Evolutionary conservation across 2,797 vertebrate species (phyloP).

Genomic region (Aeoliscus strigatus): DNA sequence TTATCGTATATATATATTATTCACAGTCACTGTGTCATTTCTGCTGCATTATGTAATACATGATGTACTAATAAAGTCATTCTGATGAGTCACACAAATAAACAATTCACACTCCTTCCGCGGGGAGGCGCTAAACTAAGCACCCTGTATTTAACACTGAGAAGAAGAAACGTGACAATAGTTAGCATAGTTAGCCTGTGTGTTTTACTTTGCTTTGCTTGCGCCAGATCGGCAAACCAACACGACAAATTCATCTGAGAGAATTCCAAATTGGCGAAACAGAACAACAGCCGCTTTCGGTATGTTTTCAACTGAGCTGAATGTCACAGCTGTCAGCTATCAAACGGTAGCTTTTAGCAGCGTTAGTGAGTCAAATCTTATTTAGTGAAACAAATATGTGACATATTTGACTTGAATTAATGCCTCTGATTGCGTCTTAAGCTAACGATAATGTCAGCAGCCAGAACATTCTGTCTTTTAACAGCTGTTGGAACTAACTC

Average conservation of each 20-base stretch:
- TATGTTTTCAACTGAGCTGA: constrained; percentile 23
- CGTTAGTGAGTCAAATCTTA: background rate
- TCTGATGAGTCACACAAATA: too few relatives aligned
- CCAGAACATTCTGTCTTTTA: background rate
- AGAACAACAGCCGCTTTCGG: constrained; percentile 14
- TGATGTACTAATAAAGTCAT: too few relatives aligned
- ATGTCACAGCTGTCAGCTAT: background rate
- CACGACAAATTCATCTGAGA: constrained; percentile 9
- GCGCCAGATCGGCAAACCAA: constrained; percentile 5
- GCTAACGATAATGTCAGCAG: background rate
- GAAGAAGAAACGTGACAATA: constrained; percentile 13
- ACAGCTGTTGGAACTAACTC: background rate
- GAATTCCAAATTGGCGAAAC: constrained; percentile 1
- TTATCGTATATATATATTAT: too few relatives aligned
- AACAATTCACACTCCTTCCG: constrained; percentile 20
- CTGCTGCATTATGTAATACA: too few relatives aligned
- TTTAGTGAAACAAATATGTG: constrained; percentile 5
- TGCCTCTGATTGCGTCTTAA: constrained; percentile 6
- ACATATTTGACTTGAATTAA: constrained; percentile 34
- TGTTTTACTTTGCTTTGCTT: constrained; percentile 12
- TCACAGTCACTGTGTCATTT: too few relatives aligned
- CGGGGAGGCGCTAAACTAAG: constrained; percentile 15
- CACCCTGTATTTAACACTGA: rapidly evolving
- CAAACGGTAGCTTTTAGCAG: constrained; percentile 4
- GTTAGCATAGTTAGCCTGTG: constrained; percentile 34